A percentile compares a stretch with the other conserved stretches of the same genome.
These are phyloP conservation scores for Nyctibius grandis DNA, from an alignment of 2,797 vertebrate species.

Conservation along the genomic window DNA sequence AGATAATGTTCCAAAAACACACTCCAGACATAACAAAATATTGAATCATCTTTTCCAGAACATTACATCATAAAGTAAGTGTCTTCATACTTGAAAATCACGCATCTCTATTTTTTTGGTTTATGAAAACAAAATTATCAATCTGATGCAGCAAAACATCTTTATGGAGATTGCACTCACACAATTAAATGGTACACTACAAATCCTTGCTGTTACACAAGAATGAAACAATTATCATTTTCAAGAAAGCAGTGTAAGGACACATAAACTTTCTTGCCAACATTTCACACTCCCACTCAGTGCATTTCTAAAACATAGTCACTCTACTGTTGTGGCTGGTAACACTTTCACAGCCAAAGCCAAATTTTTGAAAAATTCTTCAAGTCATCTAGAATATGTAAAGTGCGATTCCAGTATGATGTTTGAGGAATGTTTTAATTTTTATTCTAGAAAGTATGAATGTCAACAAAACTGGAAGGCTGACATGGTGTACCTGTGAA, in stretches of 20 bases:
- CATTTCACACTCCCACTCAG: not conserved
- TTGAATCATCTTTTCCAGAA: not conserved
- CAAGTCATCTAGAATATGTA: not conserved
- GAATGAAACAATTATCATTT: not conserved
- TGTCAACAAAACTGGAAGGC: not conserved
- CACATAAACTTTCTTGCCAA: not conserved
- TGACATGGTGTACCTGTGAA: not conserved
- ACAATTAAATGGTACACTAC: not conserved
- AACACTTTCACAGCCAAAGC: not conserved
- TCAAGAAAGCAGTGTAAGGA: not conserved
- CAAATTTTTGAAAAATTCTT: not conserved
- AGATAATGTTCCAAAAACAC: not conserved
- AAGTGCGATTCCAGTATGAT: not conserved
- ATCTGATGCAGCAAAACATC: not conserved
- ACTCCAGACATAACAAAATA: not conserved
- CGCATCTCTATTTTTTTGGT: not conserved
- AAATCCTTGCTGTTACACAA: not conserved
- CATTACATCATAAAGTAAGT: not conserved
- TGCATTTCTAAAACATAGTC: not conserved
- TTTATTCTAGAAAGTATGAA: not conserved
- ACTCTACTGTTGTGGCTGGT: not conserved
- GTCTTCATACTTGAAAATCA: not conserved
- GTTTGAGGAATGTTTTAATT: not conserved
- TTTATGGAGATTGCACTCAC: not conserved
- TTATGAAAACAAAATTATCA: not conserved